Evolutionary conservation across 2,797 vertebrate genomes (phyloP), one percentile per base, ranked within the genome.

Genomic region (Sorex maritimensis): DNA sequence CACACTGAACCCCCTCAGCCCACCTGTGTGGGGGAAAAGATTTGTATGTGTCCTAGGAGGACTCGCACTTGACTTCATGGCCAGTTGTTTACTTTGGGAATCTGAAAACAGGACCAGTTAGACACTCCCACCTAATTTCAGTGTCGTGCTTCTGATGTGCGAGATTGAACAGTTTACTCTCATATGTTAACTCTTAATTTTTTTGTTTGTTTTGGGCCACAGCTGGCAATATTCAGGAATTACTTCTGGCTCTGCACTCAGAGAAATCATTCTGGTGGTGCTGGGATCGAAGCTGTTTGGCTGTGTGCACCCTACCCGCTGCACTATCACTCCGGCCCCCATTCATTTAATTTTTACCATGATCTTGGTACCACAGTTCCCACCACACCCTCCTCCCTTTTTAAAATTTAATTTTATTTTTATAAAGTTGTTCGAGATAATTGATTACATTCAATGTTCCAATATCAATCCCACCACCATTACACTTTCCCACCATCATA

Each of bases 81-180:
- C 28, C 55, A 49, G 2, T 74, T 80, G 28, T 84, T 93, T 80
- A 58, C 24, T 68, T 78, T 34, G 34, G 79, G 38, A 87, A 75
- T 81, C 78, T 74, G 81, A 71, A 72, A 83, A 77, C 23, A 84
- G 77, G 34, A 46, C 2, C 28, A 26, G 28, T 80, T 77, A 13
- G 10, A 28, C 26, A 77, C 81, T 28, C 52, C n/a, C 79, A 71
- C 34, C 44, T 84, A 55, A 71, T 63, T 34, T 46, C 41, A 78
- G 21, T 11, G 5, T 10, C 15, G 88, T 30, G 14, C 23, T 86
- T 69, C 30, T 30, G 7, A 79, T 23, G 7, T 24, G 13, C 30
- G 30, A 24, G 71, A 49, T 49, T 73, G 52, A 58, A 63, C 12
- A 11, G 38, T 80, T 67, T 4, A 30, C 38, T 63, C 88, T 13